Base-by-base conservation (phyloP, 2,113 vertebrate genomes). In the Macroglossus sobrinus region DNA sequence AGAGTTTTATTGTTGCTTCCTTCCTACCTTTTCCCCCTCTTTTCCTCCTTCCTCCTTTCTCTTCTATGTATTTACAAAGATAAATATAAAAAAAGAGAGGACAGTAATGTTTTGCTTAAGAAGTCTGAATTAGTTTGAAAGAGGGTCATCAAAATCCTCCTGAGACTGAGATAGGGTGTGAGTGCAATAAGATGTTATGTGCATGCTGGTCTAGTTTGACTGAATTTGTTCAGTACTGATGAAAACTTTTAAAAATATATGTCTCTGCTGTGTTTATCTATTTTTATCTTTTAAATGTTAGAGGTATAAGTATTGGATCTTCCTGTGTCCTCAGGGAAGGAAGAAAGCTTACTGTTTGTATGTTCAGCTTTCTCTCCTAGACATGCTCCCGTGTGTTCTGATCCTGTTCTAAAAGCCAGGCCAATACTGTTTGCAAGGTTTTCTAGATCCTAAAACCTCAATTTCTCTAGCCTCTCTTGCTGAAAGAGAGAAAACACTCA, bases 401-500 rank as follows among this genome's bases (percentile, higher is more conserved):
- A 82, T 21, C 30, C 55, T 71, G 4, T 85, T 87, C 50, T 88
- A 84, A 66, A 59, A 85, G 87, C 10, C 2, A 91, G 72, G 5
- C 11, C 76, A 85, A 63, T 40, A 33, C 79, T 75, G 72, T 53
- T 95, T 97, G 75, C 55, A 72, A 89, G 79, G 8, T 43, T 81
- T 95, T 81, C 74, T 94, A 3, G 74, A 76, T 80, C 0, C 2
- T 92, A 86, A 96, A 97, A 89, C 1, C 22, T 84, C 3, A 6
- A 1, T 92, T 30, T 97, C 89, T 96, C 7, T 45, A 95, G 84
- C 80, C 21, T 79, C 55, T 88, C 40, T 5, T 57, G 88, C n/a
- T 94, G 50, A 93, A 45, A 96, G 63, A 91, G 3, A 84, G 50
- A 63, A 57, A 94, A n/a, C 3, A 84, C 78, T 91, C 22, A 80